Evolutionary conservation across 2,113 vertebrate genomes (phyloP).

Genomic region (Vulpes vulpes): DNA sequence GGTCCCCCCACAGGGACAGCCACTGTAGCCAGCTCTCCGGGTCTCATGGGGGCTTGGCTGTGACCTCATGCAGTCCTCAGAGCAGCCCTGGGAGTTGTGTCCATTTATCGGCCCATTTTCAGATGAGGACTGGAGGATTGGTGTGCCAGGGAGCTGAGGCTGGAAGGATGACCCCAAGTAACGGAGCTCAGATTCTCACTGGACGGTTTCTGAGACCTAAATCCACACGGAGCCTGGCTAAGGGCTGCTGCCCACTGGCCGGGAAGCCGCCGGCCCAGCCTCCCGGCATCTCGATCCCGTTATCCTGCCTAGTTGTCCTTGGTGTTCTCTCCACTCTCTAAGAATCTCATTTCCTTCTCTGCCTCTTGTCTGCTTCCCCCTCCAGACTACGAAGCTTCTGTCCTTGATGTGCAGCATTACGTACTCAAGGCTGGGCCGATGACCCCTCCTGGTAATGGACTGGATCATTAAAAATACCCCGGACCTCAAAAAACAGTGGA

Average conservation of each 20-base stretch:
- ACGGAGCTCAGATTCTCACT: neutral
- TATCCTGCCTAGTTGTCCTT: accelerated
- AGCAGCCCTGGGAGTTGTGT: accelerated
- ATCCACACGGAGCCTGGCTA: accelerated
- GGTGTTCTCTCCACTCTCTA: neutral
- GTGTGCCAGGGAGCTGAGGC: accelerated
- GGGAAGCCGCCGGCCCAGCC: accelerated
- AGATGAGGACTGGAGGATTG: neutral
- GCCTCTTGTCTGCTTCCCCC: neutral
- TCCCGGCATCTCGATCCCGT: accelerated
- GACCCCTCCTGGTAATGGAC: neutral
- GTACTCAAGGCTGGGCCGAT: accelerated
- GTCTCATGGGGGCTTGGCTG: neutral
- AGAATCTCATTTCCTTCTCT: neutral
- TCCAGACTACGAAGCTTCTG: neutral
- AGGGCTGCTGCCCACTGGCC: neutral
- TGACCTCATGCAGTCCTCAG: neutral
- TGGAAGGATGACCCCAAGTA: neutral
- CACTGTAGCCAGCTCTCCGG: accelerated
- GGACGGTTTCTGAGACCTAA: too few species aligned
- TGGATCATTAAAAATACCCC: neutral
- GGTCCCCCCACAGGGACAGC: accelerated
- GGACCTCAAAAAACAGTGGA: neutral
- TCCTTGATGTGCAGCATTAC: neutral
- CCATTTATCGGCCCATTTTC: neutral